These are phyloP conservation scores for Podarcis raffonei DNA, from an alignment of 2,113 vertebrate species.

Conservation along the genomic window DNA sequence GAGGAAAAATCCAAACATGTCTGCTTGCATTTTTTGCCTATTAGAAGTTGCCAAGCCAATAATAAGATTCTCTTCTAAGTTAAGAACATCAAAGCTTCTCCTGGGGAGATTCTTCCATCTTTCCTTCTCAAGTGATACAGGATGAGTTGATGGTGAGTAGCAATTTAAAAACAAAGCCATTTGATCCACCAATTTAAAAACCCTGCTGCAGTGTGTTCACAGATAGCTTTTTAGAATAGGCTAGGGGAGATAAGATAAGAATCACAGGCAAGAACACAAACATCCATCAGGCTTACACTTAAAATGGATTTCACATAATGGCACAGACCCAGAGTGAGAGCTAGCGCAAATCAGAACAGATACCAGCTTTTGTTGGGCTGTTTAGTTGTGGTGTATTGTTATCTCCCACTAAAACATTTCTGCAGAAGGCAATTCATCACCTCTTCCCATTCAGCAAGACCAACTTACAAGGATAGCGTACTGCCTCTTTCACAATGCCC, in stretches of 20 bases:
- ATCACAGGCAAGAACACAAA: background rate
- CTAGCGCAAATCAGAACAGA: background rate
- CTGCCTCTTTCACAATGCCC: background rate
- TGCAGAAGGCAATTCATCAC: background rate
- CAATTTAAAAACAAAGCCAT: background rate
- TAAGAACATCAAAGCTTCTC: background rate
- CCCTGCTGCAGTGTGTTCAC: background rate
- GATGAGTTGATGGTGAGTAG: background rate
- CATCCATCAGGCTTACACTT: background rate
- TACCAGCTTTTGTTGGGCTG: background rate
- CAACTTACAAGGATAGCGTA: background rate
- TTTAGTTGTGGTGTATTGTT: background rate
- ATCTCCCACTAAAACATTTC: background rate
- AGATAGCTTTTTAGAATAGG: conserved; percentile 11
- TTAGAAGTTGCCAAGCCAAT: too few species aligned
- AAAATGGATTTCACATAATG: background rate
- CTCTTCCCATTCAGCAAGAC: background rate
- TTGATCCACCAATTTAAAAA: background rate
- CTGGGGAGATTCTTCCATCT: background rate
- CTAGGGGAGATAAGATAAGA: background rate
- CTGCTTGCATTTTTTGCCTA: too few species aligned
- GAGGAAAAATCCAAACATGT: too few species aligned
- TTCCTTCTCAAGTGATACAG: background rate
- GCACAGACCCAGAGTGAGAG: background rate
- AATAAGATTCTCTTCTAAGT: background rate